A percentile compares a stretch with the other conserved stretches of the same genome.
These are phyloP conservation scores for Drosophila aff. DNA, from an alignment of 1,140 invertebrate genomes.

Conservation along the genomic window DNA sequence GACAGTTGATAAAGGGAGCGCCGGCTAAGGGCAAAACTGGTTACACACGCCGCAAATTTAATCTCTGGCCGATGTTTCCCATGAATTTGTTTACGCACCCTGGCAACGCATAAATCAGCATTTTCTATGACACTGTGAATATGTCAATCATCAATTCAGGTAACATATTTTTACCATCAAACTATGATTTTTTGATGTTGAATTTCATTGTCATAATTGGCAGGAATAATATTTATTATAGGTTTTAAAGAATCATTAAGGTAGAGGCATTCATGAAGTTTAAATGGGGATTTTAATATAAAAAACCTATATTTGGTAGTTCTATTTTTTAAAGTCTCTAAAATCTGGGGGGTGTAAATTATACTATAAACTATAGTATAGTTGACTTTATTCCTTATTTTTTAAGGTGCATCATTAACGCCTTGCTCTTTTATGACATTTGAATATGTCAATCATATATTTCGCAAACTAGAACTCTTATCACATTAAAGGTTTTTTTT, in stretches of 20 bases:
- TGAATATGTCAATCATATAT: conserved; percentile 12
- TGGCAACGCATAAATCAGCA: conserved; percentile 26
- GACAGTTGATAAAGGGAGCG: conserved; percentile 46
- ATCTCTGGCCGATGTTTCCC: conserved; percentile 41
- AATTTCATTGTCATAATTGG: not conserved
- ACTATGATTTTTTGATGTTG: not conserved
- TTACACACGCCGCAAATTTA: conserved; percentile 52
- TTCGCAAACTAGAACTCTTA: conserved; percentile 2
- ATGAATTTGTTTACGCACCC: conserved; percentile 41
- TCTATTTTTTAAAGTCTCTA: too few species aligned
- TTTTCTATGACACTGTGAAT: conserved; percentile 29
- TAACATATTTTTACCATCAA: conserved; percentile 3
- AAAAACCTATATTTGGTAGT: not conserved
- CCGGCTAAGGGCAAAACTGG: conserved; percentile 33
- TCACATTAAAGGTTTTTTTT: not conserved
- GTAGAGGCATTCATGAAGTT: not conserved
- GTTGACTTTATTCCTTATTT: not conserved
- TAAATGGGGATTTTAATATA: too few species aligned
- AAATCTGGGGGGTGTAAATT: too few species aligned
- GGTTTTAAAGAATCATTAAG: not conserved
- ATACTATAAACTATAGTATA: too few species aligned
- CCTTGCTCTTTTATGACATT: not conserved
- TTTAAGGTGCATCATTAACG: conserved; percentile 18
- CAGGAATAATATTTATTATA: not conserved
- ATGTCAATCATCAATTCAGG: conserved; percentile 32